Evolutionary conservation across 2,113 vertebrate genomes (phyloP), one percentile per base, ranked within the genome.

Genomic region (Oreochromis spilurus): DNA sequence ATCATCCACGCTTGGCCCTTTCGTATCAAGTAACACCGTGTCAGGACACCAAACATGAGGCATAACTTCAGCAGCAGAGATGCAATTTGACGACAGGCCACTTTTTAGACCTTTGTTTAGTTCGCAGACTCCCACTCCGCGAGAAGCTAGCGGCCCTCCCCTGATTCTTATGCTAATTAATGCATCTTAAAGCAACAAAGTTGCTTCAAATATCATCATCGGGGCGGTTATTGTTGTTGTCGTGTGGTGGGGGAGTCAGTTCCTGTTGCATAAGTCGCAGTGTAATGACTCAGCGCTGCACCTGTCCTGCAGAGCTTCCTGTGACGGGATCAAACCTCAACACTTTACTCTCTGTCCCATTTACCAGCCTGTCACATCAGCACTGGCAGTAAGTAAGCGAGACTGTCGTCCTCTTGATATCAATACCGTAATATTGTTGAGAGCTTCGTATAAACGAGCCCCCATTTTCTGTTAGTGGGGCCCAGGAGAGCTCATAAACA

Each of bases 261-360:
- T 91, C 87, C 87, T 93, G 93, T 95, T 95, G 95, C 95, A 78
- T 96, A 96, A 96, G 94, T 94, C 86, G 87, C 90, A 88, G 91
- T 87, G 92, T 93, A 95, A 94, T 97, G 96, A 97, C 96, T 97
- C 96, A 97, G 96, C 96, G 93, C 92, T 92, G 94, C 93, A 94
- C 94, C 94, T 94, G 91, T 94, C 93, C 94, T 94, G 94, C 93
- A 94, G 91, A 92, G 92, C 91, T 38, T 84, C 82, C 84, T 87
- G 50, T 87, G 85, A 92, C 85, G 89, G 91, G 87, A 90, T 93
- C 89, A 92, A 78, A 89, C 88, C 65, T 84, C 72, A 81, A 21
- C 72, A 54, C 80, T 85, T 83, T 31, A 65, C 52, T 70, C 53
- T 58, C 67, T 83, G 50, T 70, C 79, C 82, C 86, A 38, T 21